Evolutionary conservation across 2,888 invertebrate genomes (phyloP), one percentile per base, ranked within the genome.

Genomic region (Melipona bicolor): DNA sequence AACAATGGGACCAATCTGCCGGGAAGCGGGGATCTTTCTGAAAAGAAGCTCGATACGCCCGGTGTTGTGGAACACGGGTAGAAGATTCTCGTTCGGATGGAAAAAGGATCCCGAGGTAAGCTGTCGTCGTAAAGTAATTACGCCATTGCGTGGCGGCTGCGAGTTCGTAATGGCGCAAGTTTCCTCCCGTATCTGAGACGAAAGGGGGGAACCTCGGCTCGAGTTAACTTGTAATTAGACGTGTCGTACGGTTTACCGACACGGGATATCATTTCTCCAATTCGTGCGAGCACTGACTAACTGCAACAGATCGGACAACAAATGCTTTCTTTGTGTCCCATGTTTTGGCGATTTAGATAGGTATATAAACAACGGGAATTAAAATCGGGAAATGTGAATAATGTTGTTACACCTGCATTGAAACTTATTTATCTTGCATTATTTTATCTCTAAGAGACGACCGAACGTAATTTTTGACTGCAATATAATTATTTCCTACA

Each of bases 211-310:
- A 32, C 24, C 36, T 71, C 59, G 32, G 62, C 36, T 49, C 56
- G 62, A 74, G 81, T 81, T 81, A 81, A 81, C 81, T 81, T 65
- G 74, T 80, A 80, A 81, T 81, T 81, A 74, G 74, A 74, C 70
- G 56, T 65, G 81, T 80, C 74, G 52, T 64, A 80, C 36, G 73
- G 80, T 50, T 73, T 56, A 69, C 56, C 81, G 61, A 69, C 36
- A 64, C 64, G 32, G 15, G 56, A 24, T 50, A 69, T 50, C 67
- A 17, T 65, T 71, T 52, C 61, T 61, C 61, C 24, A 11, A 1
- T 21, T 50, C 49, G 49, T 50, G 19, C 49, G 67, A 50, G 21
- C 67, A n/a, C 56, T 32, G 32, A 32, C 32, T 32, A 32, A 32
- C 3, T 32, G 3, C 3, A 32, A 32, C 4, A 32, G 32, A 32